phyloP scores from a whole-genome alignment of 2,113 vertebrate genomes.

The Daubentonia madagascariensis region DNA sequence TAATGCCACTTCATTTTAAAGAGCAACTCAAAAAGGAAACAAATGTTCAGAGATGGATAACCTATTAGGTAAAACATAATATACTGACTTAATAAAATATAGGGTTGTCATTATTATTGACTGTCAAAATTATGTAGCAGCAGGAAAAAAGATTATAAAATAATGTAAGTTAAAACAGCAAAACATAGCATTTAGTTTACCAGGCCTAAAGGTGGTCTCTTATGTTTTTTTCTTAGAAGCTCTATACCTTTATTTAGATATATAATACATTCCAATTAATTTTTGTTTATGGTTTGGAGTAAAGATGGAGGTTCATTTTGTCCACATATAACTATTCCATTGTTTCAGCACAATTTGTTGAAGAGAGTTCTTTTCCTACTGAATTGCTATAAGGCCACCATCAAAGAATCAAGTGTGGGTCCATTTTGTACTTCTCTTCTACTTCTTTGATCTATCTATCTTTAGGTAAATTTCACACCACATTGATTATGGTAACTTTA shows the following conservation, averaged over 20 bases:
- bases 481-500: background rate
- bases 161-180: background rate
- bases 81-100: background rate
- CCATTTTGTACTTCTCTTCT: background rate
- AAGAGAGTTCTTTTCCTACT: background rate
- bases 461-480: background rate
- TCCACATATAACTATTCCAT: background rate
- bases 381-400: background rate
- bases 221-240: background rate
- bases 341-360: background rate
- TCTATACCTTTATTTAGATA: background rate
- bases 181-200: background rate
- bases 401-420: background rate
- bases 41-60: background rate
- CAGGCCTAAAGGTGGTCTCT: background rate
- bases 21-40: background rate
- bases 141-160: background rate
- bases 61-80: background rate
- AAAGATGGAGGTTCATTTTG: background rate
- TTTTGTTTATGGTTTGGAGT: background rate
- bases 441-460: background rate
- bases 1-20: background rate
- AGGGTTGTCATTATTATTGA: background rate
- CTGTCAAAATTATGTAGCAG: background rate
- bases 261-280: background rate